These are phyloP conservation scores for Thinocorus orbignyianus DNA, from an alignment of 2,113 vertebrate species.

Conservation along the genomic window DNA sequence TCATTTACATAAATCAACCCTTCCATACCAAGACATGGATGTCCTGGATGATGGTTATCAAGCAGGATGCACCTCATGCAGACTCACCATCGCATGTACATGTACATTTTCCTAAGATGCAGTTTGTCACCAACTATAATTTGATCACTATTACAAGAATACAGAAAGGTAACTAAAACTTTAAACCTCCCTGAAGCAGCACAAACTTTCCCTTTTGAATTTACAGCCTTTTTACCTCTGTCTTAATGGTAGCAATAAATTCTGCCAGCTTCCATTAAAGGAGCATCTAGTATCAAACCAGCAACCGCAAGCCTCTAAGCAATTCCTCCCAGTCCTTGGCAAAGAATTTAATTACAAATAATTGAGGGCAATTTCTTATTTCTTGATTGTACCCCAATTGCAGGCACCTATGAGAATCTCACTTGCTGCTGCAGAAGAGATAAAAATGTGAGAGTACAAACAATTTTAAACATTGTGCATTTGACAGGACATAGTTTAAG, in stretches of 20 bases:
- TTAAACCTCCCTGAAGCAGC: neutral
- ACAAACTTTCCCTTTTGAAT: neutral
- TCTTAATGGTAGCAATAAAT: neutral
- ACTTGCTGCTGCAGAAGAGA: neutral
- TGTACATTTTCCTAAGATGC: neutral
- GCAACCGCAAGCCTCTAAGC: neutral
- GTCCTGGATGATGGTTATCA: neutral
- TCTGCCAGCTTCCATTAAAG: neutral
- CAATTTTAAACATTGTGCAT: neutral
- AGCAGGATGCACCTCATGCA: neutral
- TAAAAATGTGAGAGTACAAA: neutral
- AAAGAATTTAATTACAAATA: neutral
- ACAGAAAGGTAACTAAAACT: neutral
- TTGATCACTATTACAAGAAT: neutral
- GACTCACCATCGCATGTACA: neutral
- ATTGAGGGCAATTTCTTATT: neutral
- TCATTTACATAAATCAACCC: neutral
- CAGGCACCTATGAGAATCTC: neutral
- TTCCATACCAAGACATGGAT: neutral
- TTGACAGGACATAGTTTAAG: neutral
- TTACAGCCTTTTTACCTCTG: neutral
- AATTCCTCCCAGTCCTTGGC: neutral
- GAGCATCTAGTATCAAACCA: neutral
- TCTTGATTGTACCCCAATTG: neutral
- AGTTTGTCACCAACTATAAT: neutral